Evolutionary conservation across 2,113 vertebrate species (phyloP).

Genomic region (Tupaia chinensis): DNA sequence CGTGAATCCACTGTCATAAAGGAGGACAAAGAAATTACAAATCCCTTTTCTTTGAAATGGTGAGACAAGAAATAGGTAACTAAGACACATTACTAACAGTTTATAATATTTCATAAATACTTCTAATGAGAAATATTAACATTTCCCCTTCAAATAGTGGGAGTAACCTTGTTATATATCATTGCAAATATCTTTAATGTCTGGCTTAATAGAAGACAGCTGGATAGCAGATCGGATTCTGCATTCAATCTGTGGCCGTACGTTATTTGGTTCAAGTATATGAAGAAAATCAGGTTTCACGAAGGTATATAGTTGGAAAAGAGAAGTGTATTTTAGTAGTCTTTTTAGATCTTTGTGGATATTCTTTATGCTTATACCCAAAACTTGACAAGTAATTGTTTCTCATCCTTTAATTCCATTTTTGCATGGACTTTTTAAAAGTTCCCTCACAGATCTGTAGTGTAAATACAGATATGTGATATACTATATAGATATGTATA

Average conservation of each 20-base stretch:
- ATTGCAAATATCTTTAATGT: neutral
- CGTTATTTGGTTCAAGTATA: neutral
- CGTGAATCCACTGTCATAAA: neutral
- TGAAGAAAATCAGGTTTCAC: neutral
- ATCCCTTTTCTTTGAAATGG: neutral
- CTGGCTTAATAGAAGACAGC: neutral
- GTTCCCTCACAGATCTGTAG: neutral
- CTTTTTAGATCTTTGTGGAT: neutral
- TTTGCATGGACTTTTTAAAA: too few relatives aligned
- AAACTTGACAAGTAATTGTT: neutral
- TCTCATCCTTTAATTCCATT: neutral
- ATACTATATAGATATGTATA: neutral
- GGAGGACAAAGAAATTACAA: neutral
- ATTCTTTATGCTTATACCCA: neutral
- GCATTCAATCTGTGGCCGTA: neutral
- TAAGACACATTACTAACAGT: neutral
- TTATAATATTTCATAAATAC: neutral
- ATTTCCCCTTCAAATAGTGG: neutral
- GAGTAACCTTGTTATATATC: neutral
- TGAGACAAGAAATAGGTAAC: neutral
- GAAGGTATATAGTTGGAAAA: neutral
- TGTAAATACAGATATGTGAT: neutral
- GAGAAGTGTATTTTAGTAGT: neutral
- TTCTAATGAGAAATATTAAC: neutral
- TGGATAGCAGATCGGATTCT: neutral